Evolutionary conservation across 2,113 vertebrate species (phyloP).

Genomic region (Tachysurus fulvidraco): DNA sequence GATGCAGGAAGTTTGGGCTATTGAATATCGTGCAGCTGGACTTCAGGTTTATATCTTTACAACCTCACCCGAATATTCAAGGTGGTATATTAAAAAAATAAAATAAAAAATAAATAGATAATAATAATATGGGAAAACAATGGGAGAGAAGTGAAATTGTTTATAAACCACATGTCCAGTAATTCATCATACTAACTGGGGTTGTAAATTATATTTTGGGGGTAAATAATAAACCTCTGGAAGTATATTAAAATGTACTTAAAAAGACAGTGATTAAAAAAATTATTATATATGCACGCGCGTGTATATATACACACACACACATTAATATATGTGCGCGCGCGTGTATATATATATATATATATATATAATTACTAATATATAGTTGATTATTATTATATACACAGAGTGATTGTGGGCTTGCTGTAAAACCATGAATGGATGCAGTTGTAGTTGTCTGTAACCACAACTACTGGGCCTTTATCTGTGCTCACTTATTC

Average conservation of each 20-base stretch:
- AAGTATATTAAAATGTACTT: background rate
- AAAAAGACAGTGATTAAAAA: background rate
- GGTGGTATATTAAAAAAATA: background rate
- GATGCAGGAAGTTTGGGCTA: background rate
- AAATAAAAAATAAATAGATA: background rate
- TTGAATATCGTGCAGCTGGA: background rate
- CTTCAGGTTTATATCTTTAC: background rate
- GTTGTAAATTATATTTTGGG: background rate
- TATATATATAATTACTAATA: no score
- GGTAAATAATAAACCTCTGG: background rate
- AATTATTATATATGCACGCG: no score
- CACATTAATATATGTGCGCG: no score
- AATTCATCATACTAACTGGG: no score
- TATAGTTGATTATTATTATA: no score
- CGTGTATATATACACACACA: no score
- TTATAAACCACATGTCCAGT: no score
- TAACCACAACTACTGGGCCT: slow-evolving; percentile 44
- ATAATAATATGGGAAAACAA: no score
- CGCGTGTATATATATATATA: no score
- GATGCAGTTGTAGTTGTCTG: background rate
- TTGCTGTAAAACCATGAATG: background rate
- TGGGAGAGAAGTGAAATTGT: no score
- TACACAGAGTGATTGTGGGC: no score
- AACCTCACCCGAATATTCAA: background rate
- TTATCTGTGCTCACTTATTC: background rate